A percentile compares a stretch with the other conserved stretches of the same genome.
phyloP scores from a whole-genome alignment of 2,797 vertebrate species.

The Trichosurus vulpecula region DNA sequence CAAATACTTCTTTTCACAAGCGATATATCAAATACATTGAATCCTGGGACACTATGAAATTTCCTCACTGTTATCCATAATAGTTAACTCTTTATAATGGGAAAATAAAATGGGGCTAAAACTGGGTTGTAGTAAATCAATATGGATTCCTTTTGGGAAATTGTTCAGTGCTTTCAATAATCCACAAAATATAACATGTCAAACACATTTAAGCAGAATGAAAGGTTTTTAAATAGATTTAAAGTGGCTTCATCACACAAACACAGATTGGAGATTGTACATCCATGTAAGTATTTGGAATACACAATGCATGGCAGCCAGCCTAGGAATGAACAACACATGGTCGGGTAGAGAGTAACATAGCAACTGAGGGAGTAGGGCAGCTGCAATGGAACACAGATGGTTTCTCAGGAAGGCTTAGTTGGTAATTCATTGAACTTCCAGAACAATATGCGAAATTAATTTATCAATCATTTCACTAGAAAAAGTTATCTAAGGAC shows the following conservation, averaged over 20 bases:
- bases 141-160: not conserved
- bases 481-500: not conserved
- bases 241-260: not conserved
- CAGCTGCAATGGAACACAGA: not conserved
- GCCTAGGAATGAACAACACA: constrained; percentile 44
- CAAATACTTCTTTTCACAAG: not conserved
- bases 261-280: not conserved
- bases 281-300: constrained; percentile 7
- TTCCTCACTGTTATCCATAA: not conserved
- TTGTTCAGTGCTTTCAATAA: not conserved
- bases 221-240: not conserved
- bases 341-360: not conserved
- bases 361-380: constrained; percentile 1
- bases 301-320: constrained; percentile 15
- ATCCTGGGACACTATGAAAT: not conserved
- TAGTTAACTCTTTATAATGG: not conserved
- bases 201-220: not conserved
- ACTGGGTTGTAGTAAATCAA: not conserved
- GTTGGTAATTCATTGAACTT: constrained; percentile 46
- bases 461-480: constrained; percentile 14
- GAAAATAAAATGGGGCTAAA: not conserved
- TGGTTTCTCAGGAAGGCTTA: constrained; percentile 18
- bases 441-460: not conserved
- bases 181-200: not conserved
- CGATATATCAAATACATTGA: not conserved